Evolutionary conservation across 2,797 vertebrate genomes (phyloP).

Genomic region (Antennarius maculatus): DNA sequence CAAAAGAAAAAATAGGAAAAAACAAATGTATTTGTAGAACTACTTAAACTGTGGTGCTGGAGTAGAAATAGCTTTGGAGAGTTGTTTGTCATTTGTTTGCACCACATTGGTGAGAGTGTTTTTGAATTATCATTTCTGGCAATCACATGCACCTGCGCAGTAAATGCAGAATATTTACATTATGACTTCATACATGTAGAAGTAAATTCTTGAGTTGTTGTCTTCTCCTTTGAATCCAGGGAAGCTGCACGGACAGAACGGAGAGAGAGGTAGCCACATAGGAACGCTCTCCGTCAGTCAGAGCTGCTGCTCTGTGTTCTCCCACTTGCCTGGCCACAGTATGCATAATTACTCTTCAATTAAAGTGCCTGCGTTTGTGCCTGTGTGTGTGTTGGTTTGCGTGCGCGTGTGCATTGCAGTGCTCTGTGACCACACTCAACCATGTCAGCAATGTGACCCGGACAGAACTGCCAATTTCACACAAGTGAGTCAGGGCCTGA

Average conservation of each 20-base stretch:
- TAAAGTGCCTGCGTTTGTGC: constrained; percentile 67
- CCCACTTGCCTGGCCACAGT: constrained; percentile 67
- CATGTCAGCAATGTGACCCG: constrained; percentile 69
- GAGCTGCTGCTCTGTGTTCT: constrained; percentile 51
- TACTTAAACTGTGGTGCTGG: not conserved
- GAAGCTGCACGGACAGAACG: constrained; percentile 53
- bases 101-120: not conserved
- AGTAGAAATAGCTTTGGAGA: not conserved
- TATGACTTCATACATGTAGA: constrained; percentile 13
- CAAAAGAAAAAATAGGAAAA: not conserved
- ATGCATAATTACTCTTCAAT: constrained; percentile 78
- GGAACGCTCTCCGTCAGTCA: constrained; percentile 65
- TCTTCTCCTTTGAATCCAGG: constrained; percentile 60
- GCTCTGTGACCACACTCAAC: constrained; percentile 53
- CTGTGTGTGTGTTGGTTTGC: constrained; percentile 33
- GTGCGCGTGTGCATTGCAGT: constrained; percentile 1
- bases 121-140: not conserved
- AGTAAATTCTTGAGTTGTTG: constrained; percentile 9
- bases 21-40: not conserved
- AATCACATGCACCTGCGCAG: not conserved
- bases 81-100: not conserved
- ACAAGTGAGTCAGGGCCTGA: constrained; percentile 33
- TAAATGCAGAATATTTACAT: constrained; percentile 12
- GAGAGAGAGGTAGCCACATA: constrained; percentile 42
- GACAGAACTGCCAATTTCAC: constrained; percentile 40